A percentile compares a stretch with the other conserved stretches of the same genome.
Conservation (phyloP, 2,888 invertebrate species). For the Habroteleia sp. region DNA sequence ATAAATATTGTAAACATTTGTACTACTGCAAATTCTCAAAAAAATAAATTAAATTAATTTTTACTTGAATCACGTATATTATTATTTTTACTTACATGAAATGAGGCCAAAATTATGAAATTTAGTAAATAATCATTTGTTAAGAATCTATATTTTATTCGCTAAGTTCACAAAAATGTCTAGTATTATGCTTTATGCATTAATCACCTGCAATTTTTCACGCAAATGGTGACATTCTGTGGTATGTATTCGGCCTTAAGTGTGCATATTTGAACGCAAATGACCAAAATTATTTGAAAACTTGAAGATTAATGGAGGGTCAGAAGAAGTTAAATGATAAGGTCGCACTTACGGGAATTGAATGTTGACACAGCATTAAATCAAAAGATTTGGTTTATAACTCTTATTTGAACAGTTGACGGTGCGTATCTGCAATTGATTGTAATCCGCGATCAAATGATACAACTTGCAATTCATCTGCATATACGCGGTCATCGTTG, state of each 20-base stretch:
- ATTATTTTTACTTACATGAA: too few relatives aligned
- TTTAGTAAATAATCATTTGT: too few relatives aligned
- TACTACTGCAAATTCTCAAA: too few relatives aligned
- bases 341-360: conserved; percentile 51
- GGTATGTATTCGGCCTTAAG: too few relatives aligned
- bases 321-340: conserved; percentile 45
- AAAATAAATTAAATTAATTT: too few relatives aligned
- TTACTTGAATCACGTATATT: too few relatives aligned
- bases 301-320: conserved; percentile 48
- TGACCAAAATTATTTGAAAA: conserved; percentile 46
- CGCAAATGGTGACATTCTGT: conserved; percentile 22
- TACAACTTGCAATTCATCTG: conserved; percentile 26
- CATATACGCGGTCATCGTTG: too few relatives aligned
- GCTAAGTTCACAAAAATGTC: conserved; percentile 4
- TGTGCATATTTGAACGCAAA: too few relatives aligned
- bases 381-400: conserved; percentile 24
- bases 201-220: conserved; percentile 30
- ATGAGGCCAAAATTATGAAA: too few relatives aligned
- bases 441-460: conserved; percentile 50
- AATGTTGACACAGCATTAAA: conserved; percentile 48
- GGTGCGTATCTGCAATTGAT: conserved; percentile 36
- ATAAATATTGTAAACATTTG: too few relatives aligned
- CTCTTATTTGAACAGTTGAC: conserved; percentile 42
- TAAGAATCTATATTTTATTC: conserved; percentile 6
- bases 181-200: conserved; percentile 5